These are phyloP conservation scores for Drosophila pallidifrons DNA, from an alignment of 1,140 invertebrate species.

Conservation along the genomic window DNA sequence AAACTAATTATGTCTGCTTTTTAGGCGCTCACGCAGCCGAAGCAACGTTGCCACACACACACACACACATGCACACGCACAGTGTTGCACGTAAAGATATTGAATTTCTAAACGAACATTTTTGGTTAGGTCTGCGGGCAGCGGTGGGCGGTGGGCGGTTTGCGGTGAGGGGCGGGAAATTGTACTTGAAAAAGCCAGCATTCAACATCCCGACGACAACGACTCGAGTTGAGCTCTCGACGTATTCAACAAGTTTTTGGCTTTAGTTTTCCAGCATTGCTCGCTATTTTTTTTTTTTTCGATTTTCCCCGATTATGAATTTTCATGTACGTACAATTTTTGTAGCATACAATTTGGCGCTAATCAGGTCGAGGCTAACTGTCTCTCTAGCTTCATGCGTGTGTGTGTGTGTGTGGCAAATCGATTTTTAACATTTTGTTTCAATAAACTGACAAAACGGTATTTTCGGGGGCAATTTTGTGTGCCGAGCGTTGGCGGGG, in stretches of 20 bases:
- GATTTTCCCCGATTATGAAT: background rate
- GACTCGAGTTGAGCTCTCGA: background rate
- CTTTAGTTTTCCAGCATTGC: slow-evolving; percentile 15
- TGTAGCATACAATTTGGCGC: slow-evolving; percentile 3
- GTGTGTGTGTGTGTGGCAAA: slow-evolving; percentile 8
- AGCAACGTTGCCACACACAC: slow-evolving; percentile 34
- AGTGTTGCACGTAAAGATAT: slow-evolving; percentile 48
- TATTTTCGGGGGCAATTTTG: slow-evolving; percentile 1
- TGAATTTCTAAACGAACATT: slow-evolving; percentile 66
- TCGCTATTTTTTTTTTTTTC: background rate
- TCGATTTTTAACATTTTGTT: slow-evolving; percentile 24
- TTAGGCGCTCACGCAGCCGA: slow-evolving; percentile 71
- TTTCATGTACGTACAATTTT: background rate
- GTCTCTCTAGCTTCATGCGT: background rate
- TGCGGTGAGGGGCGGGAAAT: background rate
- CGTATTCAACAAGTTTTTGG: slow-evolving; percentile 70
- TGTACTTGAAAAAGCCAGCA: background rate
- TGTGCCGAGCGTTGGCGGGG: background rate
- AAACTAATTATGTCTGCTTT: slow-evolving; percentile 79
- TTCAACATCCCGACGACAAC: background rate
- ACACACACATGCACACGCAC: slow-evolving; percentile 7
- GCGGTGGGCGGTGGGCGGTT: background rate
- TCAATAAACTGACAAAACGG: slow-evolving; percentile 9
- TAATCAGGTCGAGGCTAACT: slow-evolving; percentile 34
- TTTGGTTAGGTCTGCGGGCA: background rate